Base-by-base conservation (phyloP, 2,888 invertebrate genomes). In the Pseudeuparius sepicola region DNA sequence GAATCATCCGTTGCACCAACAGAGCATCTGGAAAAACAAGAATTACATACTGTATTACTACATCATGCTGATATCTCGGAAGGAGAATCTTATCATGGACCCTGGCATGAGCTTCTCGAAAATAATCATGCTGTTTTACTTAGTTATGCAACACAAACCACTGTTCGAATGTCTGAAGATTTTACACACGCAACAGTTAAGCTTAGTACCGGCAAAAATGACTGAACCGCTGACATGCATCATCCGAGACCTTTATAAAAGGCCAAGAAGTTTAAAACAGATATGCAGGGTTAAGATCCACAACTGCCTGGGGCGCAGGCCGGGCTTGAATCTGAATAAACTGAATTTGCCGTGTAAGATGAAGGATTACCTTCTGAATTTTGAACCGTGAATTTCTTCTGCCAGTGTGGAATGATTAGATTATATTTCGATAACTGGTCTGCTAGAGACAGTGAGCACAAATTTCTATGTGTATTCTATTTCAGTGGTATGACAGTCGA, bases 231-330 rank as follows among this genome's bases (percentile, higher is more conserved):
- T 78, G 25, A 72, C 74, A 40, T 64, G 67, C 40, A 61, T 78
- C 17, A 69, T 81, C 44, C 70, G 75, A 45, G 67, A 71, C 32
- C 60, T 82, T 45, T 73, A 75, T 49, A 73, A 74, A 20, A 66
- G 69, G 41, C 82, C 83, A 6, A 65, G 81, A 25, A 73, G 71
- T 41, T 64, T 84, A n/a, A 79, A 80, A 54, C 80, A 82, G 59
- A 71, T 80, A 39, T 69, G 78, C 25, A 67, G 83, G 12, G 73
- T 79, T 31, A 66, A 70, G 44, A 79, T 84, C 41, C 79, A 80
- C 55, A 72, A 73, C 49, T 69, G 77, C 31, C 57, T 83, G 42
- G 66, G 70, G 40, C 64, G 75, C 28, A 68, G 72, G 50, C 66
- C 81, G 33, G 78, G 76, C n/a, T 65, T 71, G 42, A 68, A 69